Evolutionary conservation across 64 coral and sea anemone genomes (phyloP), one percentile per base, ranked within the genome.

Genomic region (Montipora sp.): DNA sequence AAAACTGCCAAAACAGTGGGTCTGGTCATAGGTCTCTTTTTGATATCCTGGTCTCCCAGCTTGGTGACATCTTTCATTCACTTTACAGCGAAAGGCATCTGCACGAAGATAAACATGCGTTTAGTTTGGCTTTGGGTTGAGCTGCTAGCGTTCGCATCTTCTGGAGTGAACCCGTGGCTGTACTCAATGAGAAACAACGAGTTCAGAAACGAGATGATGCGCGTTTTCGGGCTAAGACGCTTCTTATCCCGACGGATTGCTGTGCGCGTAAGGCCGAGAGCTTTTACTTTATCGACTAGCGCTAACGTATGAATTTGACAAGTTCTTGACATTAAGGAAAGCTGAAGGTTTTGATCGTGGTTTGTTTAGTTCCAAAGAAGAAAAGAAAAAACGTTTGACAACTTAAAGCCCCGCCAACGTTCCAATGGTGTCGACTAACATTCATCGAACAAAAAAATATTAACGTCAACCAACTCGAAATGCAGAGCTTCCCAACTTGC

Each of bases 61-160:
- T 46, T 90, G 7, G 76, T 80, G 3, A 81, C 77, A 47, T 90
- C 89, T 27, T 81, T 80, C 18, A 23, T 90, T 15, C 60, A 90
- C 66, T 18, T 81, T 16, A 63, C 78, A 43, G 70, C 47, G 5
- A 90, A 21, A 1, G 65, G 44, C 15, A 5, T n/a, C 0, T 90
- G 89, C 45, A 9, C 12, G 13, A 78, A 78, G 72, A 22, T 8
- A 59, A 36, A 80, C 4, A 53, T 80, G 48, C 75, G 83, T 57
- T 45, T 51, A 15, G 83, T 88, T 4, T 90, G 87, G 87, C 50
- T 89, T 3, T 75, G 72, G 59, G 87, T 59, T 23, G 73, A 77
- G 72, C 8, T 89, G 36, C 3, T 90, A 65, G 89, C 89, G 13
- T 90, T 90, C n/a, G 19, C 43, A 9, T 65, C 51, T 5, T 90